phyloP scores from a whole-genome alignment of 2,888 invertebrate genomes.

The Marasmarcha lunaedactyla region DNA sequence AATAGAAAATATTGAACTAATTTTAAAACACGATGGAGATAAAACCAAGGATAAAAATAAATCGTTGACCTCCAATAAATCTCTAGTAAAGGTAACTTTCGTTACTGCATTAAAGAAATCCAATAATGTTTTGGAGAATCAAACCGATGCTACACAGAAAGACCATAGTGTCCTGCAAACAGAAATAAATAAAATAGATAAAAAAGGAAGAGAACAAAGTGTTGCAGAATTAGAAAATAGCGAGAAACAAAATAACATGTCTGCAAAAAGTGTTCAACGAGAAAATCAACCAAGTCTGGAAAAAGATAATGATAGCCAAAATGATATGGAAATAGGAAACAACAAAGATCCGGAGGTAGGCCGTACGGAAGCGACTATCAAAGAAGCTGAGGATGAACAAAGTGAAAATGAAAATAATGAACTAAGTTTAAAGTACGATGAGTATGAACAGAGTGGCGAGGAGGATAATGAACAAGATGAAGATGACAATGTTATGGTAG shows the following conservation, averaged over 20 bases:
- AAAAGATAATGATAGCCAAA: slow-evolving; percentile 5
- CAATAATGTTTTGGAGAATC: background rate
- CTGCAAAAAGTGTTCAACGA: slow-evolving; percentile 6
- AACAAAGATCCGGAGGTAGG: slow-evolving; percentile 3
- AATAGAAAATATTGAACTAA: background rate
- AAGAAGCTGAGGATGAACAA: slow-evolving; percentile 3
- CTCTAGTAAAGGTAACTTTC: too few species aligned
- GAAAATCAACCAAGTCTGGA: slow-evolving; percentile 4
- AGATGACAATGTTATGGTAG: slow-evolving; percentile 12
- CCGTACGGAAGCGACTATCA: background rate
- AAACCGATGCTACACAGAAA: slow-evolving; percentile 4
- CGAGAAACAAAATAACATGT: slow-evolving; percentile 3
- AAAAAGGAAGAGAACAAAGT: slow-evolving; percentile 5
- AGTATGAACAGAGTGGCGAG: slow-evolving; percentile 7
- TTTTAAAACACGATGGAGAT: too few species aligned
- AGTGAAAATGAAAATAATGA: slow-evolving; percentile 6
- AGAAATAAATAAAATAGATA: slow-evolving; percentile 7
- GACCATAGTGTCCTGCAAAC: too few species aligned
- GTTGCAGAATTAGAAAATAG: slow-evolving; percentile 4
- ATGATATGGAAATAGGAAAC: slow-evolving; percentile 6
- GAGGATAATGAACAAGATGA: slow-evolving; percentile 5
- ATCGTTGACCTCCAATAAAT: too few species aligned
- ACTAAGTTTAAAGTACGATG: slow-evolving; percentile 3
- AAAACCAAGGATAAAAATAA: too few species aligned
- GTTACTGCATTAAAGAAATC: too few species aligned